Evolutionary conservation across 2,888 invertebrate species (phyloP), one percentile per base, ranked within the genome.

Genomic region (Lathronympha strigana): DNA sequence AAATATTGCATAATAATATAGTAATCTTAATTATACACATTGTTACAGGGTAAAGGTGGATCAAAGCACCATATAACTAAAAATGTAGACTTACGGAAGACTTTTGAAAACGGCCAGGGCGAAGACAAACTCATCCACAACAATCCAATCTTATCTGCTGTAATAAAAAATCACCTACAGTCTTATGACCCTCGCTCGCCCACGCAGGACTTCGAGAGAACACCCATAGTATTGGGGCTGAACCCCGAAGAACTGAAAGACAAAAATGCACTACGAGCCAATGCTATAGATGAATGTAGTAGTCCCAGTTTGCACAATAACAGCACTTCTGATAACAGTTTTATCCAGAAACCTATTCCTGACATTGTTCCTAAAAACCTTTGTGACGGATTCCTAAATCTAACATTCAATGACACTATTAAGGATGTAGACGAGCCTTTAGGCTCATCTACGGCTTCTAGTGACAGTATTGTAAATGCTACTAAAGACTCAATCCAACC

Each of bases 131-230:
- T 87, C 1, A 85, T 89, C 68, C 88, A 86, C 51, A 89, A 91
- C 64, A 92, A 91, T 74, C 92, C 92, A 1, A 90, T 91, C 60
- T 77, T 92, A 6, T 88, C 90, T 43, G 90, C 92, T 61, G 88
- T 92, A 50, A 90, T 92, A 68, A 91, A 88, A 69, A 91, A 87
- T 69, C 91, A 92, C 71, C 79, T 92, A 50, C 89, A 90, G 66
- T 89, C 88, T 9, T 92, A 90, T 74, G 92, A 94, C 75, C 94
- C 94, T 31, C 87, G 94, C 38, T 94, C 94, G 1, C 94, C 94
- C 23, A 90, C 93, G 50, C 86, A 89, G 66, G 94, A 94, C 64
- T 93, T 94, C 82, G 90, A 92, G 67, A 84, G 94, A 61, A 94
- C 94, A n/a, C 94, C 94, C 17, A 93, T 94, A 63, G 78, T 90